Conservation (phyloP, 1,140 invertebrate genomes). For the Papilio helenus region DNA sequence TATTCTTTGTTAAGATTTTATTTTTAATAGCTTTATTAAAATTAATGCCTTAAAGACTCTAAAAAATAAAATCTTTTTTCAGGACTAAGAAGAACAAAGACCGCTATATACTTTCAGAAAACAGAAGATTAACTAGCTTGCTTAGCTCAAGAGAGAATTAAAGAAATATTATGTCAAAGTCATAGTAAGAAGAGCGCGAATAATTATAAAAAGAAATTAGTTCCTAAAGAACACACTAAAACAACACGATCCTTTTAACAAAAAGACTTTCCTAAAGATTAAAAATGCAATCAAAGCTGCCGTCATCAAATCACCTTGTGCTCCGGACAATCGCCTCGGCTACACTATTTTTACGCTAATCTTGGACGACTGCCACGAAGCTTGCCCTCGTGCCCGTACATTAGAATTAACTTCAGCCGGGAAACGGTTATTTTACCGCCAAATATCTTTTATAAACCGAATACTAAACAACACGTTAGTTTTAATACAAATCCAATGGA, state of each 20-base stretch:
- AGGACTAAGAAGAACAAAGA: too few relatives aligned
- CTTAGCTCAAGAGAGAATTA: background rate
- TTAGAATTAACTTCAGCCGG: constrained; percentile 68
- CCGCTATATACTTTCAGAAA: background rate
- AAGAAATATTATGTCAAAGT: background rate
- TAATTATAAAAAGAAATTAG: background rate
- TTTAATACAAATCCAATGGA: constrained; percentile 63
- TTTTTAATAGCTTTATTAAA: too few relatives aligned
- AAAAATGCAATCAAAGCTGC: constrained; percentile 65
- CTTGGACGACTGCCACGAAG: constrained; percentile 74
- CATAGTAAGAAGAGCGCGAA: background rate
- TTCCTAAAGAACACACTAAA: constrained; percentile 6
- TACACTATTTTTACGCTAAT: constrained; percentile 77
- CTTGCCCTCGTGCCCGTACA: constrained; percentile 68
- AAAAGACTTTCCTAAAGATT: constrained; percentile 4
- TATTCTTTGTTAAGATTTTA: too few relatives aligned
- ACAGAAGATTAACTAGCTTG: background rate
- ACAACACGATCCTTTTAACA: background rate
- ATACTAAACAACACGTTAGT: constrained; percentile 55
- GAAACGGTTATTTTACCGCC: constrained; percentile 67
- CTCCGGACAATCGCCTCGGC: constrained; percentile 73
- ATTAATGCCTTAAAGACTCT: too few relatives aligned
- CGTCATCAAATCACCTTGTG: constrained; percentile 62
- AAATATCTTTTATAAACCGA: constrained; percentile 58
- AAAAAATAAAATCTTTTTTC: too few relatives aligned